These are phyloP conservation scores for Wasmannia auropunctata DNA, from an alignment of 1,140 invertebrate species.

Conservation along the genomic window DNA sequence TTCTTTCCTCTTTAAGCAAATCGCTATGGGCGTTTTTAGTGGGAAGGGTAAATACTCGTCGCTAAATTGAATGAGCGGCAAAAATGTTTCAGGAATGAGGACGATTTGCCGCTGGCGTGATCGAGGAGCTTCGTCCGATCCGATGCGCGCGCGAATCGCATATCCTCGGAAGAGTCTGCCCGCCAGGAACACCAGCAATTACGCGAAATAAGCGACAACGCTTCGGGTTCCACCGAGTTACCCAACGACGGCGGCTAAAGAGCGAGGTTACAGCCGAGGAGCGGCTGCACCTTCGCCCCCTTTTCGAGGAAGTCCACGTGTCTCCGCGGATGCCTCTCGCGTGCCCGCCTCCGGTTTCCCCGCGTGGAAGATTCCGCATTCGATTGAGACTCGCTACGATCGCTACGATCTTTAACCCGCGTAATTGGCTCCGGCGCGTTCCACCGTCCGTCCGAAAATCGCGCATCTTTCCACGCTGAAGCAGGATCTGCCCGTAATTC, in stretches of 20 bases:
- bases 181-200: constrained; percentile 37
- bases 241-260: constrained; percentile 31
- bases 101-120: constrained; percentile 22
- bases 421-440: constrained; percentile 33
- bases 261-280: constrained; percentile 25
- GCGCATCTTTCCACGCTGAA: not conserved
- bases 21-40: constrained; percentile 34
- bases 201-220: constrained; percentile 42
- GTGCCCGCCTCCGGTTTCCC: constrained; percentile 30
- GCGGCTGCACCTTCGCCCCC: not conserved
- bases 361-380: constrained; percentile 10
- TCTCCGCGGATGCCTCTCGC: constrained; percentile 14
- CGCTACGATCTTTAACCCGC: constrained; percentile 22
- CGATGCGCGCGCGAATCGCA: constrained; percentile 22
- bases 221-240: constrained; percentile 22
- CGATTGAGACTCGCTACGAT: constrained; percentile 30
- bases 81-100: constrained; percentile 51
- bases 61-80: constrained; percentile 51
- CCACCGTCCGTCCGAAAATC: constrained; percentile 2
- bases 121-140: not conserved
- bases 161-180: constrained; percentile 27
- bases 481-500: not conserved
- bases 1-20: constrained; percentile 48
- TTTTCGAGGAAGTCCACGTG: constrained; percentile 42
- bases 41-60: constrained; percentile 36